Percentiles rank a stretch among this genome's conserved stretches.
Conservation (phyloP, 2,888 invertebrate genomes). For the Andrena dorsata region DNA sequence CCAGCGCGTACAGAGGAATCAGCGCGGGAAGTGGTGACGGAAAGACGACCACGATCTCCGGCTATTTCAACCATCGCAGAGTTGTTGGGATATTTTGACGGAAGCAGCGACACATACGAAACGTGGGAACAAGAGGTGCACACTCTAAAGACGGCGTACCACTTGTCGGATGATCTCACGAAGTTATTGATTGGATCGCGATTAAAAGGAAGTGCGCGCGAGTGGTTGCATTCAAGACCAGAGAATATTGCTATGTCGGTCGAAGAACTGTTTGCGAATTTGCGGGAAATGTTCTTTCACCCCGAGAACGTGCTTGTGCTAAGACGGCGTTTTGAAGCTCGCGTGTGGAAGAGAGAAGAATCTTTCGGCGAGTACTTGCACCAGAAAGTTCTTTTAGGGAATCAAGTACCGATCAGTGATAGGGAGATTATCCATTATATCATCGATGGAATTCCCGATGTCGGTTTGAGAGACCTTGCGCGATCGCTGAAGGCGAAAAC, state of each 20-base stretch:
- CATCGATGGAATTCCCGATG: conserved; percentile 19
- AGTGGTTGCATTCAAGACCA: conserved; percentile 8
- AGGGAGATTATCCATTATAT: conserved; percentile 5
- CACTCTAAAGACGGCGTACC: background rate
- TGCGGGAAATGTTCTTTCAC: conserved; percentile 11
- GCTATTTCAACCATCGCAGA: background rate
- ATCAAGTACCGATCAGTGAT: conserved; percentile 10
- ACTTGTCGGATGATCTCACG: background rate
- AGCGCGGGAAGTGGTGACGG: background rate
- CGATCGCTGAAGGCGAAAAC: background rate
- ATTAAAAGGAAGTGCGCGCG: conserved; percentile 3
- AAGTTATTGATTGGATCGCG: background rate
- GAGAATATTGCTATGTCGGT: conserved; percentile 7
- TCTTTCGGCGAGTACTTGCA: conserved; percentile 9
- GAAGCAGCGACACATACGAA: background rate
- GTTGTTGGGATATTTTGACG: conserved; percentile 5
- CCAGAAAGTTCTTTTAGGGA: conserved; percentile 15
- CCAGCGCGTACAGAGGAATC: background rate
- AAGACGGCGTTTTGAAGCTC: conserved; percentile 2
- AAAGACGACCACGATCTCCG: background rate
- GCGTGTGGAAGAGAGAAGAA: conserved; percentile 13
- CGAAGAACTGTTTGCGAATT: background rate
- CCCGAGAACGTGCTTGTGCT: conserved; percentile 6
- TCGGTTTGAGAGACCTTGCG: conserved; percentile 5
- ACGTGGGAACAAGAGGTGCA: conserved; percentile 4